phyloP scores from a whole-genome alignment of 2,888 invertebrate species.

The Orchestes rusci region DNA sequence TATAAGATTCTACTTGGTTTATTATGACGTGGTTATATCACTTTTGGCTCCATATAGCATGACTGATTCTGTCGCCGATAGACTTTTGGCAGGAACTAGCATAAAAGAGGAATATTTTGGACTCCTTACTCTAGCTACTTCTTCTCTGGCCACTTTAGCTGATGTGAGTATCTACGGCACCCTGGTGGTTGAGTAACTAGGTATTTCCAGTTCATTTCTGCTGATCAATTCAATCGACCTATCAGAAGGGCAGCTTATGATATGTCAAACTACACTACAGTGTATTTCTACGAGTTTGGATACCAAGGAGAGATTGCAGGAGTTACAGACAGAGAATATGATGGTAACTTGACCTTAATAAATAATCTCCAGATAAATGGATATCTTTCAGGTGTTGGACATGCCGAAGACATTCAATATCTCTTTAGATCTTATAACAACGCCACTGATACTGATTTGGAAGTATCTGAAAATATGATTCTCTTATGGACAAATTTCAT shows the following conservation, averaged over 20 bases:
- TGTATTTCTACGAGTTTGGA: conserved; percentile 11
- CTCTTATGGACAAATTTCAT: conserved; percentile 6
- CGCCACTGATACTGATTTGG: too few species aligned
- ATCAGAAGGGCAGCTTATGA: conserved; percentile 5
- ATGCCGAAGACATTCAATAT: too few species aligned
- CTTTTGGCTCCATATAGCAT: conserved; percentile 4
- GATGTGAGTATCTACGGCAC: too few species aligned
- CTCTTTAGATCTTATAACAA: too few species aligned
- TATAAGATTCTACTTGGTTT: background rate
- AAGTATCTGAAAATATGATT: background rate
- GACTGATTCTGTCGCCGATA: background rate
- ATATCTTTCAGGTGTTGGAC: conserved; percentile 8
- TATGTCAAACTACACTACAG: conserved; percentile 8
- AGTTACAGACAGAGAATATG: background rate
- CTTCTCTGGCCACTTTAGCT: too few species aligned
- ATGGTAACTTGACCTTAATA: too few species aligned
- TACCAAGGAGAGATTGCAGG: conserved; percentile 5
- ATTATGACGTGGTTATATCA: background rate
- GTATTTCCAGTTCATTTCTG: conserved; percentile 5
- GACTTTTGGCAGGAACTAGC: background rate
- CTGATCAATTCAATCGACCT: conserved; percentile 8
- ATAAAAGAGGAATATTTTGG: background rate
- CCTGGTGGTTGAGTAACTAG: too few species aligned
- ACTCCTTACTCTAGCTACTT: background rate
- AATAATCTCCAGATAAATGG: too few species aligned